A percentile compares a stretch with the other conserved stretches of the same genome.
Evolutionary conservation across 2,113 vertebrate species (phyloP).

Genomic region (Pseudonaja textilis): DNA sequence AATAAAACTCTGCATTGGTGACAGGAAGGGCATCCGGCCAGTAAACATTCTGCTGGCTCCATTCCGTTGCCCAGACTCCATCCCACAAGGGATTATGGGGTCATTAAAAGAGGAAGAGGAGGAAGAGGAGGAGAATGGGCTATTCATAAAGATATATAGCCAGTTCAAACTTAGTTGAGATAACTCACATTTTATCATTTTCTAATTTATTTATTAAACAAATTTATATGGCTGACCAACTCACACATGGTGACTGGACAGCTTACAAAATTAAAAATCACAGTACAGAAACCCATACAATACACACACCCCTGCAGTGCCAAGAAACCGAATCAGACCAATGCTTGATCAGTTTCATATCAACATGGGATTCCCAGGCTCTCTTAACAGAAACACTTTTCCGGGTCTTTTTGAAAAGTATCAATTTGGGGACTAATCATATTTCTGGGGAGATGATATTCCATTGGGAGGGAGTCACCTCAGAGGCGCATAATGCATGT

Average conservation of each 20-base stretch:
- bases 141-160: background rate
- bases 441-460: background rate
- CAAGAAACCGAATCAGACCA: background rate
- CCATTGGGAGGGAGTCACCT: background rate
- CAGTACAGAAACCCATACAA: background rate
- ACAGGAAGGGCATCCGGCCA: no score
- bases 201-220: background rate
- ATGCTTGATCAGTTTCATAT: no score
- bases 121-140: no score
- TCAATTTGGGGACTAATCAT: background rate
- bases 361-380: no score
- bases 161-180: background rate
- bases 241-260: background rate
- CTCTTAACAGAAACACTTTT: no score
- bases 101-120: no score
- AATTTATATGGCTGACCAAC: background rate
- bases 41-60: no score
- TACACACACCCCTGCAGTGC: background rate
- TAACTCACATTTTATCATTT: background rate
- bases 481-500: background rate
- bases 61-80: no score
- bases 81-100: no score
- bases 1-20: no score
- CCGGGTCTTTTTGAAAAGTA: background rate
- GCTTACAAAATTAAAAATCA: background rate